Evolutionary conservation across 2,888 invertebrate species (phyloP).

Genomic region (Caenorhabditis auriculariae): DNA sequence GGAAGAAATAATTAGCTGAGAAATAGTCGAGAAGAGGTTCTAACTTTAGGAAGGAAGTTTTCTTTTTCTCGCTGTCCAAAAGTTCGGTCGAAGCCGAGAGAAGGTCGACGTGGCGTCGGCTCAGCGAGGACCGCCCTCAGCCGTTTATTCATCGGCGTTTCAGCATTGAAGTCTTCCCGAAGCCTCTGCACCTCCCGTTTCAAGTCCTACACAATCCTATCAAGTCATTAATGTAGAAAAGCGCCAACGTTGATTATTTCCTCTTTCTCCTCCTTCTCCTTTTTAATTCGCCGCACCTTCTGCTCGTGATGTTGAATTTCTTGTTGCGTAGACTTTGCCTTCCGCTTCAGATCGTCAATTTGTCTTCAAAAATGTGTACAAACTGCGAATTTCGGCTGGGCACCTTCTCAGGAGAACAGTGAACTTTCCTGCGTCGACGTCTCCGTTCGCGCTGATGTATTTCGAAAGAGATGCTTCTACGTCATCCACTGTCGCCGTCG

Average conservation of each 20-base stretch:
- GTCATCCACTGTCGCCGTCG: background rate
- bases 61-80: conserved; percentile 4
- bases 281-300: background rate
- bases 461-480: conserved; percentile 9
- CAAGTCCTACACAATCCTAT: conserved; percentile 2
- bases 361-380: conserved; percentile 5
- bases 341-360: conserved; percentile 12
- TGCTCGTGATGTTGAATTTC: conserved; percentile 6
- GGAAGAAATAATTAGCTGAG: background rate
- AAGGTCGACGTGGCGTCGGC: conserved; percentile 7
- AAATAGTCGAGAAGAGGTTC: background rate
- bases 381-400: no score
- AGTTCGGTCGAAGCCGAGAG: conserved; percentile 19
- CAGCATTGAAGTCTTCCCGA: conserved; percentile 8
- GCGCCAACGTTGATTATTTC: background rate
- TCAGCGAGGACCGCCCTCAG: conserved; percentile 5
- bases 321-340: conserved; percentile 3
- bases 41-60: background rate
- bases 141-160: conserved; percentile 15
- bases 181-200: conserved; percentile 6
- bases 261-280: background rate
- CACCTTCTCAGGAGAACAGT: conserved; percentile 14
- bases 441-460: conserved; percentile 8
- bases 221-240: background rate
- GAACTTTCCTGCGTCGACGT: conserved; percentile 14